Percentiles rank a stretch among this genome's conserved stretches.
These are phyloP conservation scores for Daktulosphaira vitifoliae DNA, from an alignment of 1,140 invertebrate genomes.

Conservation along the genomic window DNA sequence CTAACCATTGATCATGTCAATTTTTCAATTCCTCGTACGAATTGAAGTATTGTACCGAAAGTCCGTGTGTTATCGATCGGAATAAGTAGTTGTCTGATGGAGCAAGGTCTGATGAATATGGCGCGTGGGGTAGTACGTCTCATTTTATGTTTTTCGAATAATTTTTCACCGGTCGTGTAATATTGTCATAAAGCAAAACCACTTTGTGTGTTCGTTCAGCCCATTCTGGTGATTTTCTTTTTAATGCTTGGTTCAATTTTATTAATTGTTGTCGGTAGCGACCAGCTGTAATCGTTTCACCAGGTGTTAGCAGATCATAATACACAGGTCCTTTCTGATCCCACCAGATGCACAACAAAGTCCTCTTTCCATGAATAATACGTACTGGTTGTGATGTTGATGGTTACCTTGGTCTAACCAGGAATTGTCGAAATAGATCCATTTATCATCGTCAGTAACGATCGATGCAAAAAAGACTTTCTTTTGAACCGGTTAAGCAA, in stretches of 20 bases:
- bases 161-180: background rate
- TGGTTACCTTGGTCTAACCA: background rate
- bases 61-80: background rate
- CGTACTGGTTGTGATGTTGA: background rate
- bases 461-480: background rate
- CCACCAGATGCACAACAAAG: background rate
- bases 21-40: too few relatives aligned
- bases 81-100: background rate
- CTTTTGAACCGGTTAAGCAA: background rate
- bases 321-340: background rate
- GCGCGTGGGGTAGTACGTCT: background rate
- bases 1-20: too few relatives aligned
- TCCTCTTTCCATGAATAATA: background rate
- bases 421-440: background rate
- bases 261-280: background rate
- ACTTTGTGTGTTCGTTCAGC: slow-evolving; percentile 31
- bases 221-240: slow-evolving; percentile 33
- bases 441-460: slow-evolving; percentile 33
- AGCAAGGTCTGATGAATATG: background rate
- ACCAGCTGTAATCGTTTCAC: background rate
- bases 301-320: background rate
- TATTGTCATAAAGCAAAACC: background rate
- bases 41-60: background rate
- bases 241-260: slow-evolving; percentile 20
- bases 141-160: background rate